These are phyloP conservation scores for Onychorhynchus coronatus DNA, from an alignment of 2,113 vertebrate species.

Conservation along the genomic window DNA sequence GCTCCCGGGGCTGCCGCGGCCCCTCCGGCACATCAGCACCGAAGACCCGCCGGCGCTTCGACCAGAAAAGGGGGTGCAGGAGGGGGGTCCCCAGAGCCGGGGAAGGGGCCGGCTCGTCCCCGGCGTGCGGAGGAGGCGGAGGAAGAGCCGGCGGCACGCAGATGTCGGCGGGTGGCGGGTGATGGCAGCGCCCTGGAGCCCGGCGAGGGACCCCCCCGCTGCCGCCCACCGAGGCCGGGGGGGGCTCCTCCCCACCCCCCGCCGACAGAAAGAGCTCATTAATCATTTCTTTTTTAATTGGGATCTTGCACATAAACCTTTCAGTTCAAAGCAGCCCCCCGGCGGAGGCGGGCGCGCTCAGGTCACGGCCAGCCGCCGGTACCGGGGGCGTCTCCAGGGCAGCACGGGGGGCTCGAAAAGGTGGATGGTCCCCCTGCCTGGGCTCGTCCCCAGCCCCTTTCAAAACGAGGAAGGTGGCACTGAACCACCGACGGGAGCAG, in stretches of 20 bases:
- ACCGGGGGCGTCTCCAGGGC: not conserved
- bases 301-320: not conserved
- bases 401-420: not conserved
- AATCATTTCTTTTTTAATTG: slow-evolving; percentile 1
- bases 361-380: not conserved
- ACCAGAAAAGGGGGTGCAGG: not conserved
- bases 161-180: not conserved
- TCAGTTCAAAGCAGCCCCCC: not conserved
- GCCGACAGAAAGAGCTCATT: not conserved
- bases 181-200: not conserved
- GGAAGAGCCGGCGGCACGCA: not conserved
- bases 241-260: not conserved
- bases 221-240: not conserved
- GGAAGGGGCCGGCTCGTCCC: not conserved
- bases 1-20: not conserved
- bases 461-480: not conserved
- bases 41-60: rapidly evolving
- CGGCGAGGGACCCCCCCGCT: not conserved
- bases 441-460: not conserved
- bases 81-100: not conserved
- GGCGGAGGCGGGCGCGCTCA: not conserved
- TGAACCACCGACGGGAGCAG: rapidly evolving
- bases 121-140: not conserved
- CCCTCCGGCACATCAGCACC: not conserved
- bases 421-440: rapidly evolving